Conservation (phyloP, 2,113 vertebrate genomes). For the Bos javanicus region DNA sequence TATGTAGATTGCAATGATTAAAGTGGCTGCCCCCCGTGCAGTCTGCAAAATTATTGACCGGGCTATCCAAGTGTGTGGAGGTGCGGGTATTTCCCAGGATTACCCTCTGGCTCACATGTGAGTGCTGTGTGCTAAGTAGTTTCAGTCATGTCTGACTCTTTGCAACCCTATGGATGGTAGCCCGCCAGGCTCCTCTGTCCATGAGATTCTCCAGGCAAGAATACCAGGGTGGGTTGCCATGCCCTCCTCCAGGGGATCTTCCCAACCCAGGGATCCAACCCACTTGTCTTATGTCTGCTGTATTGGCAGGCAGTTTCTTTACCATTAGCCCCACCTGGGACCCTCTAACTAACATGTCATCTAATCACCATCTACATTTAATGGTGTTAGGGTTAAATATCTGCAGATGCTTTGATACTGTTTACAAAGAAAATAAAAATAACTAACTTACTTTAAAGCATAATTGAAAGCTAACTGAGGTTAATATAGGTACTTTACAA, state of each 20-base stretch:
- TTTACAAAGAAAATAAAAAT: not conserved
- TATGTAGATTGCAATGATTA: constrained; percentile 92
- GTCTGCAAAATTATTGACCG: constrained; percentile 89
- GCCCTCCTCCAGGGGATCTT: not conserved
- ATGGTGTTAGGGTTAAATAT: not conserved
- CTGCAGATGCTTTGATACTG: not conserved
- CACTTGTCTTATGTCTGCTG: not conserved
- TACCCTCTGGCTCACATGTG: constrained; percentile 92
- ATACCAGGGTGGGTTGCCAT: not conserved
- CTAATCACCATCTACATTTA: not conserved
- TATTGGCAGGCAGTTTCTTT: not conserved
- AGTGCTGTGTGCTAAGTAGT: constrained; percentile 65
- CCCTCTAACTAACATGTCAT: not conserved
- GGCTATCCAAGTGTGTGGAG: constrained; percentile 92
- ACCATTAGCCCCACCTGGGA: not conserved
- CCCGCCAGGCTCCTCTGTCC: not conserved
- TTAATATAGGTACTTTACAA: not conserved
- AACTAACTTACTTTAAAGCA: not conserved
- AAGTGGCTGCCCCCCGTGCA: constrained; percentile 89
- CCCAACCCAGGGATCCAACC: not conserved
- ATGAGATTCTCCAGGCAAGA: not conserved
- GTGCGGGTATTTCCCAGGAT: constrained; percentile 90
- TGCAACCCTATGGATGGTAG: not conserved
- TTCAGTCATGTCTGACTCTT: not conserved
- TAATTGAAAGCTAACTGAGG: not conserved